Base-by-base conservation (phyloP, 2,113 vertebrate genomes). In the Dicerorhinus sumatrensis region DNA sequence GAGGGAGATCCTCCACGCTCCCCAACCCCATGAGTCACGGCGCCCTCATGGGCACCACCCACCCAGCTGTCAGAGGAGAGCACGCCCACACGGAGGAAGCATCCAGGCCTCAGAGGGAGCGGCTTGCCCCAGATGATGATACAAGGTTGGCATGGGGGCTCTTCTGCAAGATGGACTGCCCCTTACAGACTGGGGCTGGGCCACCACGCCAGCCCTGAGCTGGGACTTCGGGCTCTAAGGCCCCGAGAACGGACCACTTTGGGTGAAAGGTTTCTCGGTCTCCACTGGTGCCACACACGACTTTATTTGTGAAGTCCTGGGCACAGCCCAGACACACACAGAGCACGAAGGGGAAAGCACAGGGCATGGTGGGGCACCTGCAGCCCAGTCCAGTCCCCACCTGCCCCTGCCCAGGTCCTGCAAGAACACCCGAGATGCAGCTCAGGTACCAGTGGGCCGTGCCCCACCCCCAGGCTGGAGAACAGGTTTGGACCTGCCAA, bases 251-350 rank as follows among this genome's bases (percentile, higher is more conserved):
- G 16, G 13, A 21, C 11, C 9, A 23, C 11, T n/a, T 5, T 0
- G 10, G 42, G 56, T 21, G 31, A 91, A 42, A 82, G 8, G 9
- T 1, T n/a, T 21, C 88, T 36, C n/a, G 56, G 81, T n/a, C 48
- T 82, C 48, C 58, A 27, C 5, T 36, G 91, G 62, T 92, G 93
- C 80, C 92, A 97, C 42, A 96, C 18, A 39, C 12, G 89, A 96
- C 85, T 97, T 98, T 98, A 98, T 98, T 98, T 89, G 63, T 75
- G 91, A 97, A 97, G 96, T 97, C 93, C 86, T 0, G 86, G 97
- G 97, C 97, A 92, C 97, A 97, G 98, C 97, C 97, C 86, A 93
- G 97, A 96, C 91, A 94, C 62, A 69, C 54, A 92, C 3, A 95
- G 6, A 75, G 46, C 91, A 92, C 48, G 21, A 46, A 11, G 51